Conservation (phyloP, 1,140 invertebrate genomes). For the Arion vulgaris region DNA sequence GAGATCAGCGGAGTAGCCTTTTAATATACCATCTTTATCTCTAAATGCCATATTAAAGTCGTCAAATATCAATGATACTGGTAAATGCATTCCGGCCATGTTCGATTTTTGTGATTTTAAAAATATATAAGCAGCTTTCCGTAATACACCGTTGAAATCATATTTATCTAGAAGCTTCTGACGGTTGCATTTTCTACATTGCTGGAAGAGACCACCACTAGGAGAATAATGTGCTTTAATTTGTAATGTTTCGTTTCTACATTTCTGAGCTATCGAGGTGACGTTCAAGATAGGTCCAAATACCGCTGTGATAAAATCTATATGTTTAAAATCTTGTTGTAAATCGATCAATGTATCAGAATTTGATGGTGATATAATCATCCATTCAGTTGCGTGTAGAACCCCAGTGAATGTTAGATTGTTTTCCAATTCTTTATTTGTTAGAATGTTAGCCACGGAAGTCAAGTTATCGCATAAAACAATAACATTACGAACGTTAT, state of each 20-base stretch:
- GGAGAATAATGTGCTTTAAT: neutral
- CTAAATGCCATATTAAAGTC: neutral
- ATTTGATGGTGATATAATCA: neutral
- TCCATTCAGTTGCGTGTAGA: neutral
- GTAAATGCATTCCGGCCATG: neutral
- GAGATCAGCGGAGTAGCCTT: neutral
- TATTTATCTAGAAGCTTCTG: neutral
- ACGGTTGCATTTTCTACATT: neutral
- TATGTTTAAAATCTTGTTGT: neutral
- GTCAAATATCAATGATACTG: neutral
- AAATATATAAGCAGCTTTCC: neutral
- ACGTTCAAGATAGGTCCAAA: neutral
- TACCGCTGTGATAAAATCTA: neutral
- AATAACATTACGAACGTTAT: neutral
- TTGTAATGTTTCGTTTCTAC: neutral
- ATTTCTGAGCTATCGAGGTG: neutral
- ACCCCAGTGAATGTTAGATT: neutral
- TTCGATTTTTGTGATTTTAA: neutral
- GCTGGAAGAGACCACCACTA: neutral
- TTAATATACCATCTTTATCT: neutral
- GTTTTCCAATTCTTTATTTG: neutral
- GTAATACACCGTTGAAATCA: neutral
- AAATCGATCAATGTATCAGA: neutral
- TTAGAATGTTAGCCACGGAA: neutral
- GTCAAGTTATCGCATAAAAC: neutral